Percentiles rank a stretch among this genome's conserved stretches.
Evolutionary conservation across 2,797 vertebrate genomes (phyloP).

Genomic region (Onychomys leucogaster): DNA sequence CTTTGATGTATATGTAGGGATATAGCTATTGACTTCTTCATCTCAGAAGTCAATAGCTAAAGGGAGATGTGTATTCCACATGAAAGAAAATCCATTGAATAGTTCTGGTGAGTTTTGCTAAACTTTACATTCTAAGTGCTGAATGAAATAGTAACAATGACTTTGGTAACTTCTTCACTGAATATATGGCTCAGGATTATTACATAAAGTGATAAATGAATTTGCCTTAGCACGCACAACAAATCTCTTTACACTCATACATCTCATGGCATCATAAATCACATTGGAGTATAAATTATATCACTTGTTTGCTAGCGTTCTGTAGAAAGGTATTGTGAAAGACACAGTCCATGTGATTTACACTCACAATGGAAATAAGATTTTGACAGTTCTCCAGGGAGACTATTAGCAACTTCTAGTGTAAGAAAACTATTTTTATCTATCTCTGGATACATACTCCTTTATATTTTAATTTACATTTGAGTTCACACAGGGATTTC

Average conservation of each 20-base stretch:
- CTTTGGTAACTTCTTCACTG: neutral
- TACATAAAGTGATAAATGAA: neutral
- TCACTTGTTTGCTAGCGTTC: neutral
- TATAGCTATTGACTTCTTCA: neutral
- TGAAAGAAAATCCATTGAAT: neutral
- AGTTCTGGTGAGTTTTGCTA: neutral
- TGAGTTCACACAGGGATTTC: neutral
- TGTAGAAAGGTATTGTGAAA: conserved; percentile 13
- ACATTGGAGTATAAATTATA: neutral
- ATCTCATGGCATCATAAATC: conserved; percentile 25
- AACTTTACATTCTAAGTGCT: neutral
- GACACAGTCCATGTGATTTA: neutral
- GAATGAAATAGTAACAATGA: neutral
- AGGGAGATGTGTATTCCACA: neutral
- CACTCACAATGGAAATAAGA: neutral
- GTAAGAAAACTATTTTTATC: neutral
- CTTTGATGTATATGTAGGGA: neutral
- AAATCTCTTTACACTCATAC: neutral
- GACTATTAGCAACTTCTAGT: neutral
- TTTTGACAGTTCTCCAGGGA: neutral
- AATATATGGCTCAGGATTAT: neutral
- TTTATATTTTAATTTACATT: neutral
- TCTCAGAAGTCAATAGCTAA: neutral
- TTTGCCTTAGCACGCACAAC: conserved; percentile 5
- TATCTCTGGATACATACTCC: neutral